Conservation (phyloP, 1,140 invertebrate species). For the Trichomalopsis sarcophagae region DNA sequence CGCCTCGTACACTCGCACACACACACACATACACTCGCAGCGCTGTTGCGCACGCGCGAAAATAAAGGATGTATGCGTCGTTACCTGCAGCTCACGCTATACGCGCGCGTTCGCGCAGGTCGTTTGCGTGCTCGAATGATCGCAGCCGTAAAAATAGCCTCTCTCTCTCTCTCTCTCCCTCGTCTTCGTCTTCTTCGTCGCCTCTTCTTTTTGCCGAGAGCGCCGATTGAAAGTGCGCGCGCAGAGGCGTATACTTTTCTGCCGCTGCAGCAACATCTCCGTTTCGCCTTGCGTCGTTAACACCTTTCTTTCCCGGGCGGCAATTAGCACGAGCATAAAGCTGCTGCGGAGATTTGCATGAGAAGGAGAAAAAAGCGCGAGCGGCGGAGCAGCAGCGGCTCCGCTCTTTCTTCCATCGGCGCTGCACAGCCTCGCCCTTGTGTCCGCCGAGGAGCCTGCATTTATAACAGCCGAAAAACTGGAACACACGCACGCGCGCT, state of each 20-base stretch:
- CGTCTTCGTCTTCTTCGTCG: not conserved
- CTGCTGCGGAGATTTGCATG: slow-evolving; percentile 24
- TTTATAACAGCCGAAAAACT: not conserved
- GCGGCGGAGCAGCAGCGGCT: not conserved
- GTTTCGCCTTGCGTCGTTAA: slow-evolving; percentile 45
- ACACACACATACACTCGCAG: not conserved
- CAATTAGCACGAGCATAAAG: slow-evolving; percentile 46
- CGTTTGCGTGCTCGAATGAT: not conserved
- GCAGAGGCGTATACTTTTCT: slow-evolving; percentile 2
- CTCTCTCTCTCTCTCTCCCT: slow-evolving; percentile 1
- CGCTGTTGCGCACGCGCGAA: slow-evolving; percentile 24
- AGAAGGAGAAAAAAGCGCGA: not conserved
- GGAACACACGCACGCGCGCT: not conserved
- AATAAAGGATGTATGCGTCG: slow-evolving; percentile 22
- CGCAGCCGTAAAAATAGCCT: slow-evolving; percentile 13
- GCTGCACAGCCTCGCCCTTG: not conserved
- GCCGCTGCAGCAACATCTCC: slow-evolving; percentile 21
- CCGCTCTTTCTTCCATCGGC: not conserved
- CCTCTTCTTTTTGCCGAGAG: not conserved
- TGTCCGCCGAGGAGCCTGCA: not conserved
- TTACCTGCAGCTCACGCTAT: slow-evolving; percentile 6
- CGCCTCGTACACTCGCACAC: not conserved
- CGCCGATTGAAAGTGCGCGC: slow-evolving; percentile 1
- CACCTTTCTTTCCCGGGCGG: slow-evolving; percentile 42
- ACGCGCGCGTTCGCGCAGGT: not conserved